These are phyloP conservation scores for Lates japonicus DNA, from an alignment of 2,797 vertebrate species.

Conservation along the genomic window DNA sequence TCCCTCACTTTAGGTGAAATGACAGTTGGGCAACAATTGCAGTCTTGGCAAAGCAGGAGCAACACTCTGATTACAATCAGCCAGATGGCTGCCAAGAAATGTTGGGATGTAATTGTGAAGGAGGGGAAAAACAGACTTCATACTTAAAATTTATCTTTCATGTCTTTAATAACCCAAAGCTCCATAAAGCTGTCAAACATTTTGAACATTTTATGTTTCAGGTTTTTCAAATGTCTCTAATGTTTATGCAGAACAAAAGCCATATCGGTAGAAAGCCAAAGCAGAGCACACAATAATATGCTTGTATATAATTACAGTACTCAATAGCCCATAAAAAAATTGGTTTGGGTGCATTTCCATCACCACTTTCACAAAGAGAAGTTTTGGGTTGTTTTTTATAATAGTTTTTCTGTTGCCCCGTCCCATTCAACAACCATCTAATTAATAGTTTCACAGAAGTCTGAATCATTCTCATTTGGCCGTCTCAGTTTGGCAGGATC, in stretches of 20 bases:
- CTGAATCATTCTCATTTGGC: slow-evolving; percentile 53
- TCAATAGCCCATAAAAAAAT: slow-evolving; percentile 8
- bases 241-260: slow-evolving; percentile 39
- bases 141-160: slow-evolving; percentile 71
- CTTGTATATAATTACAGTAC: slow-evolving; percentile 3
- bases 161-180: slow-evolving; percentile 62
- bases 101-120: slow-evolving; percentile 73
- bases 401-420: slow-evolving; percentile 6
- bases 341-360: not conserved
- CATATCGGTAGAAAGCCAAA: not conserved
- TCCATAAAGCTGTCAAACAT: slow-evolving; percentile 57
- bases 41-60: slow-evolving; percentile 71
- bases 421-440: slow-evolving; percentile 27
- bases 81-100: slow-evolving; percentile 81
- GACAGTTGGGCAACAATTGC: slow-evolving; percentile 74
- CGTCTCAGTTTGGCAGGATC: slow-evolving; percentile 38
- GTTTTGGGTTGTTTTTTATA: not conserved
- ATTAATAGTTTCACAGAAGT: slow-evolving; percentile 50
- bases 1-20: slow-evolving; percentile 62
- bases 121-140: slow-evolving; percentile 63
- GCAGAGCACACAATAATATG: not conserved
- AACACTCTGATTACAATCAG: slow-evolving; percentile 77
- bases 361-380: slow-evolving; percentile 2
- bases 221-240: not conserved
- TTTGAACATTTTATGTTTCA: slow-evolving; percentile 17